These are phyloP conservation scores for Blomia tropicalis DNA, from an alignment of 2,888 invertebrate species.

Conservation along the genomic window DNA sequence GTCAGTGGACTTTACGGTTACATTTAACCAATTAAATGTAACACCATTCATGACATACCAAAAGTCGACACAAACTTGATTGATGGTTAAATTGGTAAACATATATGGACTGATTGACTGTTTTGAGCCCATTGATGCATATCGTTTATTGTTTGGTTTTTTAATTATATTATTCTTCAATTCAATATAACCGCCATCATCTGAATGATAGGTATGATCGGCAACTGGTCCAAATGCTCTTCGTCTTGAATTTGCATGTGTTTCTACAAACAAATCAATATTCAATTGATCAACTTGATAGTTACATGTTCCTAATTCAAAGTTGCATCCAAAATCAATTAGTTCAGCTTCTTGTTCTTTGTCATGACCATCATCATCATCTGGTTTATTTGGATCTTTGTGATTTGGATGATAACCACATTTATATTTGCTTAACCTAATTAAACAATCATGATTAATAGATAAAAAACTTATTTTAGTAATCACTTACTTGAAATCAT, in stretches of 20 bases:
- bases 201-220: neutral
- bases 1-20: neutral
- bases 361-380: neutral
- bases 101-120: neutral
- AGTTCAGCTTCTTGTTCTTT: neutral
- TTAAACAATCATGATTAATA: neutral
- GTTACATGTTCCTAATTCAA: conserved; percentile 24
- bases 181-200: neutral
- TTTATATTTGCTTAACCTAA: conserved; percentile 11
- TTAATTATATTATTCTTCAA: neutral
- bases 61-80: conserved; percentile 26
- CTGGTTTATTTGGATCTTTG: conserved; percentile 11
- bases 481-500: conserved; percentile 24
- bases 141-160: neutral
- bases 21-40: neutral
- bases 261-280: neutral
- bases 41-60: conserved; percentile 29
- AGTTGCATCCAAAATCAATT: conserved; percentile 25
- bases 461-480: neutral
- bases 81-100: neutral
- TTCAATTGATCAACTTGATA: neutral
- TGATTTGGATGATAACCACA: conserved; percentile 23
- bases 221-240: neutral
- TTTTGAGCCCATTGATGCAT: neutral
- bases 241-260: neutral